phyloP scores from a whole-genome alignment of 2,113 vertebrate genomes.

The Phaethornis superciliosus region DNA sequence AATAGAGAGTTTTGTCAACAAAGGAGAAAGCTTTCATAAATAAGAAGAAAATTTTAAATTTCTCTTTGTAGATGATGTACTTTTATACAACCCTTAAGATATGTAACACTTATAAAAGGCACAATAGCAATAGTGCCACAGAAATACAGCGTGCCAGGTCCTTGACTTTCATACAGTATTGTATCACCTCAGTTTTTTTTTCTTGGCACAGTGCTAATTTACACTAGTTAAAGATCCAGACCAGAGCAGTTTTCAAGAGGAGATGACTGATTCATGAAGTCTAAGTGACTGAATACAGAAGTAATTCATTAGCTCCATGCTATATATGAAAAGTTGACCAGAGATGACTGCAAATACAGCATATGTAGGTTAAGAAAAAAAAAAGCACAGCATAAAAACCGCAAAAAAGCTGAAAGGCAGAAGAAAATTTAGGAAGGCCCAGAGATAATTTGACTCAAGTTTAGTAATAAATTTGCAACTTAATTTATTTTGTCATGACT shows the following conservation, averaged over 20 bases:
- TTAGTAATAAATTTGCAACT: not conserved
- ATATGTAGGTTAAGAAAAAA: not conserved
- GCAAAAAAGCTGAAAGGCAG: not conserved
- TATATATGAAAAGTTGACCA: conserved; percentile 35
- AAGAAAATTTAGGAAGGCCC: not conserved
- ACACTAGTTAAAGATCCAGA: conserved; percentile 58
- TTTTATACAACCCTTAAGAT: not conserved
- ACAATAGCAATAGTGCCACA: not conserved
- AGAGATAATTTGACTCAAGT: not conserved
- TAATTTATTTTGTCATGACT: not conserved
- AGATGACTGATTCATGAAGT: conserved; percentile 73
- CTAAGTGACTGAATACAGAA: conserved; percentile 68
- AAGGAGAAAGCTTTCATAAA: not conserved
- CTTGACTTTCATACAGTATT: conserved; percentile 34
- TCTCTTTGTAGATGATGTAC: not conserved
- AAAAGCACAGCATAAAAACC: not conserved
- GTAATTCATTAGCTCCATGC: conserved; percentile 55
- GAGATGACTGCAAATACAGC: not conserved
- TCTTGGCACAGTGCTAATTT: conserved; percentile 62
- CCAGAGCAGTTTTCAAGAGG: conserved; percentile 65
- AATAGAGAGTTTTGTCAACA: not conserved
- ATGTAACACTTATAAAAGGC: not conserved
- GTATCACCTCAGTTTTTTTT: not conserved
- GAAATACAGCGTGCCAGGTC: not conserved
- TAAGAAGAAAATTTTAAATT: not conserved